Conservation (phyloP, 1,140 invertebrate species). For the Cydia splendana region DNA sequence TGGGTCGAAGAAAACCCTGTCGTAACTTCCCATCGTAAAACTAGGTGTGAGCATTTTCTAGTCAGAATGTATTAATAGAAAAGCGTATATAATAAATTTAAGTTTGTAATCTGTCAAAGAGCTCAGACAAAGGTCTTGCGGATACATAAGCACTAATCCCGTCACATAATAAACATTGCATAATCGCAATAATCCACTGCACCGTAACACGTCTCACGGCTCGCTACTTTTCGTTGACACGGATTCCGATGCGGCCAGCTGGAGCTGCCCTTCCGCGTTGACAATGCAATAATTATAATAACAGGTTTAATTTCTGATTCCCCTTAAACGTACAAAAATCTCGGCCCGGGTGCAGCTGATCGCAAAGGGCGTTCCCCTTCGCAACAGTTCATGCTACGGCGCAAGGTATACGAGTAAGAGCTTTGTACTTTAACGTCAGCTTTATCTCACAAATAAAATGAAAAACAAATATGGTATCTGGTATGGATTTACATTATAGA, state of each 20-base stretch:
- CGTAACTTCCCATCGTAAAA: too few relatives aligned
- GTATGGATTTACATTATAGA: too few relatives aligned
- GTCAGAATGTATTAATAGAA: too few relatives aligned
- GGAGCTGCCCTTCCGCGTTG: constrained; percentile 38
- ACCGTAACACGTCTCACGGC: constrained; percentile 16
- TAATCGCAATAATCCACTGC: constrained; percentile 5
- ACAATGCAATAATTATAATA: constrained; percentile 43
- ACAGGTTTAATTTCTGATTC: constrained; percentile 51
- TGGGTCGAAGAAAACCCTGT: too few relatives aligned
- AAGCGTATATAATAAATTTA: too few relatives aligned
- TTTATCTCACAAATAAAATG: neutral
- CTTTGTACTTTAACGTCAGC: neutral
- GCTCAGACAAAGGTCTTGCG: neutral
- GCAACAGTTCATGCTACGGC: constrained; percentile 40
- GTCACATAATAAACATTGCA: constrained; percentile 25
- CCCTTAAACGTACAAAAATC: constrained; percentile 54
- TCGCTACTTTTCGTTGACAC: constrained; percentile 22
- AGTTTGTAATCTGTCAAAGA: too few relatives aligned
- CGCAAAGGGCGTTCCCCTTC: constrained; percentile 71
- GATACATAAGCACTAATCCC: neutral
- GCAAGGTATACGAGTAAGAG: constrained; percentile 44
- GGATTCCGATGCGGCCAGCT: constrained; percentile 19
- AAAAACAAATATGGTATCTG: too few relatives aligned
- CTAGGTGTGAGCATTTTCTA: too few relatives aligned
- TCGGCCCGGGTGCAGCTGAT: constrained; percentile 61